These are phyloP conservation scores for Alligator mississippiensis DNA, from an alignment of 2,113 vertebrate species.

Conservation along the genomic window DNA sequence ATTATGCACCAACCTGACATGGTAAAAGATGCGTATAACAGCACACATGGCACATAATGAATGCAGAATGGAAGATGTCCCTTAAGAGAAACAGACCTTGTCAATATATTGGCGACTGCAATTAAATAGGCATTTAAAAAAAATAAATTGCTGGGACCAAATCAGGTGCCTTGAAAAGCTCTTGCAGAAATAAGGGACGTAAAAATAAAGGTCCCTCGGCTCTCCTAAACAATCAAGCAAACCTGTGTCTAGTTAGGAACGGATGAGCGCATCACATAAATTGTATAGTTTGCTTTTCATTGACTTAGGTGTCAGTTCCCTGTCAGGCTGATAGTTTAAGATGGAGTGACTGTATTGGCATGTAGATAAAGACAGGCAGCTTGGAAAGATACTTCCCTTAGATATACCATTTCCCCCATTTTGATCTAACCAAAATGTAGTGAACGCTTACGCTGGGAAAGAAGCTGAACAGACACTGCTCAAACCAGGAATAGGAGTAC, in stretches of 20 bases:
- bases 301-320: background rate
- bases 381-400: background rate
- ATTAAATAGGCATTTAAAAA: background rate
- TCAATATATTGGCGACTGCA: background rate
- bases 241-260: background rate
- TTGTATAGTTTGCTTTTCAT: background rate
- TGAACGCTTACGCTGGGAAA: background rate
- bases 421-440: background rate
- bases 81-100: background rate
- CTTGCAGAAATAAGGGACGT: rapidly evolving
- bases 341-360: background rate
- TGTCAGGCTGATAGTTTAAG: background rate
- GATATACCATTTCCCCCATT: background rate
- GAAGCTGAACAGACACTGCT: background rate
- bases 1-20: rapidly evolving
- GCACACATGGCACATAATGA: background rate
- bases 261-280: background rate
- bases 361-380: background rate
- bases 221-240: rapidly evolving
- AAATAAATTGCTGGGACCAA: background rate
- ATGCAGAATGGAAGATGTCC: background rate
- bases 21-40: rapidly evolving
- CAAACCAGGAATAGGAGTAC: background rate
- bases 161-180: rapidly evolving
- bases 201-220: rapidly evolving